Percentiles rank a stretch among this genome's conserved stretches.
Evolutionary conservation across 2,797 vertebrate genomes (phyloP).

Genomic region (Acestrorhynchus altus): DNA sequence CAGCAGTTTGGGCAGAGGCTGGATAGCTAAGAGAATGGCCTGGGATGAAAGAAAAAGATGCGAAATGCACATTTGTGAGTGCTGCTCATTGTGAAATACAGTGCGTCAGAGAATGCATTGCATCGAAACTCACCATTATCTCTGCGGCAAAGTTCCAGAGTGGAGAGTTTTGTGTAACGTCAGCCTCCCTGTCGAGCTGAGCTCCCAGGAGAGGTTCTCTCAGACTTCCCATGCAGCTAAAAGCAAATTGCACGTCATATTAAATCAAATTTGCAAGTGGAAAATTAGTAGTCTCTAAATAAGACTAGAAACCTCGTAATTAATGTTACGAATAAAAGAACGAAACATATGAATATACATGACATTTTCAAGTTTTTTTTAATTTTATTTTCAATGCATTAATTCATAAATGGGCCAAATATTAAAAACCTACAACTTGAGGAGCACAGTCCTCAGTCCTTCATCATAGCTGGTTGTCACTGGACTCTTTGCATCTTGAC

Average conservation of each 20-base stretch:
- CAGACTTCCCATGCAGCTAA: conserved; percentile 91
- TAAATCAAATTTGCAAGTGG: not conserved
- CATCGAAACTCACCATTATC: conserved; percentile 80
- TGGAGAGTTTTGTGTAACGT: conserved; percentile 73
- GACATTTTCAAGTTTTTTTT: not conserved
- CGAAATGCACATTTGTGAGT: not conserved
- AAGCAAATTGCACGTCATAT: not conserved
- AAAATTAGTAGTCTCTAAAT: too few species aligned
- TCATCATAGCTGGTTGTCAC: conserved; percentile 54
- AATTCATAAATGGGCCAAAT: too few species aligned
- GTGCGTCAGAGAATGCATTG: not conserved
- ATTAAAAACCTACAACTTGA: conserved; percentile 86
- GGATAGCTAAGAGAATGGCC: conserved; percentile 69
- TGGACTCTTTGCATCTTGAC: conserved; percentile 57
- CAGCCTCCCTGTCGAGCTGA: conserved; percentile 74
- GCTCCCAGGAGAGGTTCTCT: conserved; percentile 87
- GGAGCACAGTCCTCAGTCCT: conserved; percentile 84
- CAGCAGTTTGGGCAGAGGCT: conserved; percentile 72
- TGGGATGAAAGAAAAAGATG: conserved; percentile 50
- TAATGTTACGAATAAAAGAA: not conserved
- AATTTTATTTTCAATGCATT: too few species aligned
- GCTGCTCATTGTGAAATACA: not conserved
- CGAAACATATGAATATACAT: not conserved
- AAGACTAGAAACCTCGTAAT: too few species aligned
- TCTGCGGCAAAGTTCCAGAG: conserved; percentile 85